Conservation (phyloP, 2,113 vertebrate genomes). For the Rhinoptilus africanus region DNA sequence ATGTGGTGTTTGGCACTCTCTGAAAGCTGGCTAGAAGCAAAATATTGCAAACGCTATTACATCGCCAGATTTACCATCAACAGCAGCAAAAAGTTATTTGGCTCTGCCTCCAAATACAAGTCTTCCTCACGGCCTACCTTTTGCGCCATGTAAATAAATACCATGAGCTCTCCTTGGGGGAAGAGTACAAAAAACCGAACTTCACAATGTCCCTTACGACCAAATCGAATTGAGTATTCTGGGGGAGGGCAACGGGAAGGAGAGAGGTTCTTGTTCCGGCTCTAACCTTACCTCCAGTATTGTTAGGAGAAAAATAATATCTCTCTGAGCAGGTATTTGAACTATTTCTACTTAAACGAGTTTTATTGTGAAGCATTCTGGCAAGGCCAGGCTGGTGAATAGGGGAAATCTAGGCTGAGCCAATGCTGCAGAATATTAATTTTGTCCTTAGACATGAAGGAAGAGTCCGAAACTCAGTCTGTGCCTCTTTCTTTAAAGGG, state of each 20-base stretch:
- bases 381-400: constrained; percentile 26
- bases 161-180: not conserved
- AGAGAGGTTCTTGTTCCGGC: not conserved
- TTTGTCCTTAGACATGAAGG: not conserved
- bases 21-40: constrained; percentile 40
- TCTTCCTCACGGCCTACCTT: constrained; percentile 13
- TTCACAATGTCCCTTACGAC: constrained; percentile 2
- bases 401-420: not conserved
- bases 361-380: not conserved
- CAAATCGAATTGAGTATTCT: constrained; percentile 36
- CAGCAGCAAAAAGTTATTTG: not conserved
- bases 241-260: not conserved
- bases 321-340: constrained; percentile 31
- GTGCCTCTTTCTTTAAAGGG: not conserved
- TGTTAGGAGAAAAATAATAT: constrained; percentile 30
- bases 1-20: constrained; percentile 58
- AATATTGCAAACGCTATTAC: not conserved
- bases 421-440: not conserved
- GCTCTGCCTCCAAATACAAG: constrained; percentile 41
- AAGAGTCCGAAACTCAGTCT: not conserved
- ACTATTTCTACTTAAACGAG: not conserved
- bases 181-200: constrained; percentile 39
- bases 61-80: not conserved
- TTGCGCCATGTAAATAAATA: constrained; percentile 43
- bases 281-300: constrained; percentile 18